These are phyloP conservation scores for Drosophila asahinai DNA, from an alignment of 1,140 invertebrate genomes.

Conservation along the genomic window DNA sequence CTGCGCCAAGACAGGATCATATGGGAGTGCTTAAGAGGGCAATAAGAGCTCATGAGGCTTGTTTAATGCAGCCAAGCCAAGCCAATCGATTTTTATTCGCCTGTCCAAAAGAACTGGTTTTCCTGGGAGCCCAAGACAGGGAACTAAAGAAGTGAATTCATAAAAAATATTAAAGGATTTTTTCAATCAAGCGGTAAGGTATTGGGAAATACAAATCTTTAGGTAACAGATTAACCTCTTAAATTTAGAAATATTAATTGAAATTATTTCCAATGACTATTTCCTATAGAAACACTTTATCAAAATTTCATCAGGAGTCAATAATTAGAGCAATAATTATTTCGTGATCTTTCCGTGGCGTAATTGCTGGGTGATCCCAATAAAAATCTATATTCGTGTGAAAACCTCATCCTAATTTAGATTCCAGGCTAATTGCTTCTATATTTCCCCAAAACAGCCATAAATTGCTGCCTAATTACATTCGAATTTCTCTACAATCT, in stretches of 20 bases:
- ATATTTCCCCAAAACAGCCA: slow-evolving; percentile 44
- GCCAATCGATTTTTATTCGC: slow-evolving; percentile 31
- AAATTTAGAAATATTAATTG: no score
- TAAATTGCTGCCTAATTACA: slow-evolving; percentile 53
- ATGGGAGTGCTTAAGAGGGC: slow-evolving; percentile 59
- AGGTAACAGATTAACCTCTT: no score
- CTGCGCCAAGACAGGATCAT: slow-evolving; percentile 58
- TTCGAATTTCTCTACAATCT: slow-evolving; percentile 48
- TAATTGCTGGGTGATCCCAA: slow-evolving; percentile 12
- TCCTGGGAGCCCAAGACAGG: background rate
- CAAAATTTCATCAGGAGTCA: background rate
- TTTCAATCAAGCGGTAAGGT: background rate
- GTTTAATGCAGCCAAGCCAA: slow-evolving; percentile 35
- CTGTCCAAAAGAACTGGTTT: slow-evolving; percentile 28
- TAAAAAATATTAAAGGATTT: background rate
- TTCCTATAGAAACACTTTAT: background rate
- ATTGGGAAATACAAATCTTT: no score
- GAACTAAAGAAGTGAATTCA: slow-evolving; percentile 3
- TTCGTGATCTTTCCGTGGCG: slow-evolving; percentile 1
- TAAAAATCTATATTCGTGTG: slow-evolving; percentile 24
- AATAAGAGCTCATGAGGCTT: slow-evolving; percentile 50
- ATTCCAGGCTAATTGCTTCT: slow-evolving; percentile 51
- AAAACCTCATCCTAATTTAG: slow-evolving; percentile 36
- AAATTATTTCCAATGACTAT: no score
- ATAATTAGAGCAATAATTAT: slow-evolving; percentile 26